A percentile compares a stretch with the other conserved stretches of the same genome.
These are phyloP conservation scores for Vollenhovia emeryi DNA, from an alignment of 1,140 invertebrate species.

Conservation along the genomic window DNA sequence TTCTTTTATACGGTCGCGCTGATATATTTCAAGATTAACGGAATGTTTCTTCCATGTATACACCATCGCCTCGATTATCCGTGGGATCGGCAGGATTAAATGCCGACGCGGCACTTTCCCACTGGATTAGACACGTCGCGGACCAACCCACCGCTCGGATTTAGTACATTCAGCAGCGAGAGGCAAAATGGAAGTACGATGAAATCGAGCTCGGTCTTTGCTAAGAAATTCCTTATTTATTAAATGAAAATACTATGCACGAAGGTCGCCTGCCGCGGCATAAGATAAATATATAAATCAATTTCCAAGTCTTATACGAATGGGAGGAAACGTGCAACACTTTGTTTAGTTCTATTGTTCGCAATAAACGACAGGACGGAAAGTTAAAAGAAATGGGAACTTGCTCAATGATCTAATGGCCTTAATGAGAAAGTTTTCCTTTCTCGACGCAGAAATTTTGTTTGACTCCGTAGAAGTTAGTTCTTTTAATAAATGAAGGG, in stretches of 20 bases:
- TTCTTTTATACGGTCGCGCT: constrained; percentile 35
- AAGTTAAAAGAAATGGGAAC: constrained; percentile 9
- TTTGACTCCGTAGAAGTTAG: constrained; percentile 45
- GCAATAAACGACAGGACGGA: constrained; percentile 3
- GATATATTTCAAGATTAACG: constrained; percentile 58
- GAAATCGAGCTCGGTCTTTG: constrained; percentile 3
- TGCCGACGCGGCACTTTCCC: constrained; percentile 61
- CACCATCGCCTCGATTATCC: constrained; percentile 59
- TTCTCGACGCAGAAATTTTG: constrained; percentile 44
- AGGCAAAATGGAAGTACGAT: constrained; percentile 66
- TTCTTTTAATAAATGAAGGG: constrained; percentile 57
- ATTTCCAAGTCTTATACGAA: background rate
- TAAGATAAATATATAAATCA: background rate
- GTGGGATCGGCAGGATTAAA: constrained; percentile 61
- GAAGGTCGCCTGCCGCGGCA: background rate
- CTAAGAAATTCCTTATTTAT: constrained; percentile 4
- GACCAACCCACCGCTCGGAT: constrained; percentile 49
- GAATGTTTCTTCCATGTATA: constrained; percentile 57
- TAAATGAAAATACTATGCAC: background rate
- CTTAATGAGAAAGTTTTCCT: constrained; percentile 54
- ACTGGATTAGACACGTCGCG: constrained; percentile 69
- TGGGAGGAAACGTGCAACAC: background rate
- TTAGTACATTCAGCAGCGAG: constrained; percentile 62
- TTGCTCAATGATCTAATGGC: constrained; percentile 31
- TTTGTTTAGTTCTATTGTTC: constrained; percentile 14